Evolutionary conservation across 2,888 invertebrate species (phyloP), one percentile per base, ranked within the genome.

Genomic region (Drosophila tanythrix): DNA sequence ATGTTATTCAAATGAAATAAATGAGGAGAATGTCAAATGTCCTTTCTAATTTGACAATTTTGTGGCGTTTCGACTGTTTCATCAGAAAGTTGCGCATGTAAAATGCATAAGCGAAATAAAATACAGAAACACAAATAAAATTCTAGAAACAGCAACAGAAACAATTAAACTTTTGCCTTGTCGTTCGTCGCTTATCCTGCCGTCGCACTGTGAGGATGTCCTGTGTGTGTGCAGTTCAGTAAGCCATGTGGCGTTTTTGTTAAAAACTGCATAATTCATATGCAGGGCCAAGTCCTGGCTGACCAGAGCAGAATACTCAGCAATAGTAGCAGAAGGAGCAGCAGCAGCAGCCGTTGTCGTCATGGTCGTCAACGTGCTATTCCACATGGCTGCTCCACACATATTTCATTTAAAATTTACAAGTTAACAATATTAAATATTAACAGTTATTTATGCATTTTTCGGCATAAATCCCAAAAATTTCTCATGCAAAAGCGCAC

Each of bases 381-480:
- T 83, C 75, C 82, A 74, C 81, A 74, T 80, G 76, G 72, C 81
- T 74, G 74, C 74, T 40, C 67, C 56, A 67, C 76, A 81, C 74
- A 89, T 91, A 90, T 91, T 91, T 91, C 90, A 91, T 90, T 90
- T 76, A 79, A 88, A 86, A 88, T 91, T 89, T 90, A 88, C 84
- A 91, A 90, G 84, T 88, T 89, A 90, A 90, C 89, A 91, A 83
- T 82, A 91, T 91, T 88, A 90, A 90, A 91, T 91, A 90, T 91
- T 90, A 90, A 90, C 91, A 90, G 86, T 89, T 90, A 89, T 89
- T 88, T 90, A 87, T 88, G 87, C 87, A 90, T 86, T 90, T 90
- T 88, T 88, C 79, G 90, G 84, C 75, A 82, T 82, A 88, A 82
- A 88, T 90, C 78, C 84, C 87, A 83, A 82, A 89, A 83, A 87